Base-by-base conservation (phyloP, 2,113 vertebrate genomes). In the Hiodon alosoides region DNA sequence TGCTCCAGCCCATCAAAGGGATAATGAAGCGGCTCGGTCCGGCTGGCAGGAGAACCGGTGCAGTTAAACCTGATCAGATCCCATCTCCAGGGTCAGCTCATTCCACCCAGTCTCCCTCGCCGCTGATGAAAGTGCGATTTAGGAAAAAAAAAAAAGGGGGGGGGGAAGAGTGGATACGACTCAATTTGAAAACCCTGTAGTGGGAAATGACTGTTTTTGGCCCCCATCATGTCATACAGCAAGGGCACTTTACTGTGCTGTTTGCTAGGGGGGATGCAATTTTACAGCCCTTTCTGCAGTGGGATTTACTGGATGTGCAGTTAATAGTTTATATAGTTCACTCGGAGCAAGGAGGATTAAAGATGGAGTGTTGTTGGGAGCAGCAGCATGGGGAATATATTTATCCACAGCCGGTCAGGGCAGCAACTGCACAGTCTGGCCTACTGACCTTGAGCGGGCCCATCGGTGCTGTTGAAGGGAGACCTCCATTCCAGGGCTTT, bases 261-360 rank as follows among this genome's bases (percentile, higher is more conserved):
- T 82, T 80, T 79, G 80, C 85, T 87, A 61, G 77, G 64, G 58
- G 60, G 69, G 77, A 69, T 79, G 82, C 78, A 79, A 85, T 85
- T 85, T 85, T 85, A 82, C 80, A 82, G 83, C 76, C 79, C 58
- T 81, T 83, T 83, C 82, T 83, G 79, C 72, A 55, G 84, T 80
- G 80, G 84, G 87, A 88, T 90, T 89, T 91, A 90, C 86, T 89
- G 86, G 85, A 85, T 89, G 81, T 87, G 87, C 85, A 90, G 86
- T 88, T 89, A 89, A 90, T 87, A 88, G 89, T 87, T 89, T 85
- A 89, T 89, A 88, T 86, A 88, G 88, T 89, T 89, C 83, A 89
- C 82, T 80, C 81, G 72, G 79, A 82, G 81, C 79, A 67, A 82
- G 80, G 82, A 79, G 81, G 83, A 85, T 90, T 90, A 89, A 87